Conservation (phyloP, 2,797 vertebrate genomes). For the Myiotriccus ornatus region DNA sequence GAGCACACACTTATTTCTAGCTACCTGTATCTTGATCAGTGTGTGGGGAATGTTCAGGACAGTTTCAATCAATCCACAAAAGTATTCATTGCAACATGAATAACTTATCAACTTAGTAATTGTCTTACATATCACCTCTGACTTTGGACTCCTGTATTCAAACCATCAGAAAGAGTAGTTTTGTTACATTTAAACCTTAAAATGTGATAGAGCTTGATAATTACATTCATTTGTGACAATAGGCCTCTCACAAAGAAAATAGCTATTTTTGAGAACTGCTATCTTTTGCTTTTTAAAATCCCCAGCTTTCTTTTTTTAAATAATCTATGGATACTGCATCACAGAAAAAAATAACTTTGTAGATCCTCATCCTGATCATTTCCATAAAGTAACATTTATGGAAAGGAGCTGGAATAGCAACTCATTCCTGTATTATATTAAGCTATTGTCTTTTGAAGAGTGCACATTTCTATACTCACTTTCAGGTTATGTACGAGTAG, state of each 20-base stretch:
- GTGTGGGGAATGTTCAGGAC: not conserved
- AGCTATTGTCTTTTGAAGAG: not conserved
- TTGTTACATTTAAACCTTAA: not conserved
- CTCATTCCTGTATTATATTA: not conserved
- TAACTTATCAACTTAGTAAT: not conserved
- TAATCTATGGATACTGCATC: not conserved
- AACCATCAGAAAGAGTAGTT: not conserved
- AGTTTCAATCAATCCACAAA: not conserved
- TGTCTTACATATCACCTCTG: not conserved
- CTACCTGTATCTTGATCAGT: not conserved
- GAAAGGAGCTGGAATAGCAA: not conserved
- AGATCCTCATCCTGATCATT: not conserved
- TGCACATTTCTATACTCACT: rapidly evolving
- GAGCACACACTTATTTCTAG: not conserved
- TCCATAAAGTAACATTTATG: not conserved
- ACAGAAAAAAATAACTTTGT: not conserved
- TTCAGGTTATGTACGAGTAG: not conserved
- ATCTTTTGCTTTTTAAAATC: not conserved
- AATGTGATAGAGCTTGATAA: not conserved
- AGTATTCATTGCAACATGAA: not conserved
- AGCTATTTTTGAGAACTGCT: not conserved
- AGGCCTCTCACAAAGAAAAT: not conserved
- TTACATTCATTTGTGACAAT: not conserved
- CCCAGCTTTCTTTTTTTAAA: not conserved
- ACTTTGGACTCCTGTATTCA: not conserved